Evolutionary conservation across 2,888 invertebrate genomes (phyloP), one percentile per base, ranked within the genome.

Genomic region (Volucella inflata): DNA sequence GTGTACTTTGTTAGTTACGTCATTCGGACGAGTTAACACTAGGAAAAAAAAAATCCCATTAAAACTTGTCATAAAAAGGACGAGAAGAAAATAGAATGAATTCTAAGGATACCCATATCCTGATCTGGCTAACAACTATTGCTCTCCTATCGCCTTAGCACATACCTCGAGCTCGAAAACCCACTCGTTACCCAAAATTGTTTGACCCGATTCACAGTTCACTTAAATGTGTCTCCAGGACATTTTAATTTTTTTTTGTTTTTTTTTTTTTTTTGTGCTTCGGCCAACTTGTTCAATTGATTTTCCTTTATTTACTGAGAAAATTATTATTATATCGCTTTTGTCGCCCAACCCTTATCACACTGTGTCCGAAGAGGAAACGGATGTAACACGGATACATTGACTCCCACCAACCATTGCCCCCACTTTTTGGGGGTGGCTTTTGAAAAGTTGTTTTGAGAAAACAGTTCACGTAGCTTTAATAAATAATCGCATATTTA

Each of bases 401-500:
- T 30, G 6, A 6, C 30, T 30, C 0, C 30, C 30, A 30, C 4
- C n/a, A n/a, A n/a, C n/a, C n/a, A n/a, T n/a, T n/a, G 30, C 30
- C 6, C 0, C 30, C 30, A 30, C 4, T 6, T 6, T 1, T 30
- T 30, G 30, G 30, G 0, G 30, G 30, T 1, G 46, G 44, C 68
- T 16, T 55, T 44, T 67, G 67, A 16, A 68, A 17, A 36, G 16
- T 30, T 55, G 53, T 44, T 68, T 68, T 55, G 67, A 42, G 55
- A 36, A 68, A 57, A 38, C 68, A 68, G 16, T 68, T 57, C 68
- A 68, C 68, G 68, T 44, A 17, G 67, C 67, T 53, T 46, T 68
- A 57, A 30, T 68, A 57, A 68, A 68, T 68, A 68, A 68, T 68
- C 68, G 57, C 46, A 68, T 46, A 68, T 68, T 68, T 68, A 67